Evolutionary conservation across 2,113 vertebrate genomes (phyloP).

Genomic region (Elaphurus davidianus): DNA sequence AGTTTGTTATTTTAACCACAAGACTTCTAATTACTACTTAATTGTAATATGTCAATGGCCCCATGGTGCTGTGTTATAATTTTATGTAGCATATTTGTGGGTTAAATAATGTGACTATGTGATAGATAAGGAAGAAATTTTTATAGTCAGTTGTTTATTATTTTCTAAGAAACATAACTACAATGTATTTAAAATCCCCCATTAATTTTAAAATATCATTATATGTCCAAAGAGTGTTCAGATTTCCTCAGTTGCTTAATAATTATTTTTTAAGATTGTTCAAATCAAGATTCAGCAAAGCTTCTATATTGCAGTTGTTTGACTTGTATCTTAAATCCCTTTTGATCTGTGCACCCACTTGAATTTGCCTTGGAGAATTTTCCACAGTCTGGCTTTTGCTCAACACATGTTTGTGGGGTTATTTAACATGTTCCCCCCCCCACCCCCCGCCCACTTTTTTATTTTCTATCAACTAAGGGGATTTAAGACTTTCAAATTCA

Average conservation of each 20-base stretch:
- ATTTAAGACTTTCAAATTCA: constrained; percentile 16
- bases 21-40: not conserved
- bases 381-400: not conserved
- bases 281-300: not conserved
- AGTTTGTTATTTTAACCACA: not conserved
- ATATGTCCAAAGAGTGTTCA: not conserved
- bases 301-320: not conserved
- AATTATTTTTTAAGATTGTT: not conserved
- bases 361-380: not conserved
- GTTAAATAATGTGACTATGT: not conserved
- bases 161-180: not conserved
- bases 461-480: not conserved
- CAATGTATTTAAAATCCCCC: not conserved
- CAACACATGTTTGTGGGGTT: not conserved
- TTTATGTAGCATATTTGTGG: not conserved
- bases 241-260: not conserved
- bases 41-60: not conserved
- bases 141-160: not conserved
- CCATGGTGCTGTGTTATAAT: not conserved
- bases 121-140: not conserved
- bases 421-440: not conserved
- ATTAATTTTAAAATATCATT: not conserved
- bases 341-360: not conserved
- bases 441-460: not conserved
- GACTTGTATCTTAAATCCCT: not conserved